Evolutionary conservation across 1,140 invertebrate genomes (phyloP), one percentile per base, ranked within the genome.

Genomic region (Diabrotica undecimpunctata): DNA sequence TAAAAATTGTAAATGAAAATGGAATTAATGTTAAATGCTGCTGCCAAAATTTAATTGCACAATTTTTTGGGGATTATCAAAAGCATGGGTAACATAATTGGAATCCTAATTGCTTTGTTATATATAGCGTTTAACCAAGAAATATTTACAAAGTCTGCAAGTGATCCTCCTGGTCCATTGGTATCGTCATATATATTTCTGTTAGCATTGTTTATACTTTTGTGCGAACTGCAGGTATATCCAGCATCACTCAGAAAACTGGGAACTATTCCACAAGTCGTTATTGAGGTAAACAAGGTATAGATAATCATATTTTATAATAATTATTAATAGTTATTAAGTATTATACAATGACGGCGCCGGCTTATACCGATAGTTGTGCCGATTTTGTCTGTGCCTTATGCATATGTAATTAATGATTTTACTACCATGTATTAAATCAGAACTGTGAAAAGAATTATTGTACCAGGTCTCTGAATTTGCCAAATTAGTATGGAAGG

Each of bases 101-200:
- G 25, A 36, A 66, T 69, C 7, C 57, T 70, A 54, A 55, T 68
- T 54, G 74, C 73, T 8, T 67, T 69, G n/a, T 12, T 70, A 39
- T 59, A 73, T 39, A 74, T 71, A 64, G 60, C 51, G 8, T 66
- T 37, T 25, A 71, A 69, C 25, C 14, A 72, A 7, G 66, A 71
- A 58, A 71, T 77, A 53, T 77, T 75, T 61, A 64, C 65, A 59
- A 67, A 74, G 58, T 56, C 65, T 0, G 64, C 61, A 55, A 61
- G 64, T n/a, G 54, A 69, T 2, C 68, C 67, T 12, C 71, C 70
- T 61, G 74, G 72, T 38, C 73, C 74, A 0, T 62, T 72, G 5
- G 54, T 75, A n/a, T 75, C 75, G 10, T 69, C 61, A 8, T 63
- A 74, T 11, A 70, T 74, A 6, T 75, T 75, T 59, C 65, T 75